phyloP scores from a whole-genome alignment of 1,140 invertebrate genomes.

The Bombus polaris region DNA sequence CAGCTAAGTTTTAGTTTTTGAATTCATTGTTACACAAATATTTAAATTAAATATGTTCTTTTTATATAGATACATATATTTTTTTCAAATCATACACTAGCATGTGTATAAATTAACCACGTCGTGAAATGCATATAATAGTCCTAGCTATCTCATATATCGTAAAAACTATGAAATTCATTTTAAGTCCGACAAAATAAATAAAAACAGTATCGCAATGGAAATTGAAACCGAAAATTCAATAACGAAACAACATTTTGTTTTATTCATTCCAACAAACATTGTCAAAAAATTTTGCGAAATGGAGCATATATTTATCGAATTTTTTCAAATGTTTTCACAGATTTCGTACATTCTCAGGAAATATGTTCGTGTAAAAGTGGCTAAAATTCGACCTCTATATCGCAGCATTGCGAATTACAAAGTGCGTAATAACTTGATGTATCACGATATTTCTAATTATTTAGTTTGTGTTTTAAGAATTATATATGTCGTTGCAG shows the following conservation, averaged over 20 bases:
- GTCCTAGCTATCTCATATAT: background rate
- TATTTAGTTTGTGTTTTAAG: background rate
- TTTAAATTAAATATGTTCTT: background rate
- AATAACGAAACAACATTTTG: background rate
- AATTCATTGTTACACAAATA: background rate
- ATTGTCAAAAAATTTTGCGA: constrained; percentile 8
- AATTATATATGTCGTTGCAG: background rate
- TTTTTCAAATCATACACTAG: background rate
- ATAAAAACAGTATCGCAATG: background rate
- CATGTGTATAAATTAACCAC: constrained; percentile 17
- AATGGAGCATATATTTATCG: background rate
- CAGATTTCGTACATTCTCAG: background rate
- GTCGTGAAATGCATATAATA: constrained; percentile 21
- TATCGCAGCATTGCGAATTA: constrained; percentile 11
- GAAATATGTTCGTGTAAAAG: constrained; percentile 38
- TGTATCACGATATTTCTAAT: constrained; percentile 71
- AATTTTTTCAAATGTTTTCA: background rate
- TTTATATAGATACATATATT: constrained; percentile 15
- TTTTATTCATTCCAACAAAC: background rate
- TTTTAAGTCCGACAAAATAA: constrained; percentile 14
- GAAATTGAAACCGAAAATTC: background rate
- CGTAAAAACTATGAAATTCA: constrained; percentile 19
- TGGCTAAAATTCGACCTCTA: background rate
- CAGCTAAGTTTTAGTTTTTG: background rate
- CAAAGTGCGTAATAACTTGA: constrained; percentile 54